Percentiles rank a stretch among this genome's conserved stretches.
Conservation (phyloP, 2,797 vertebrate species). For the Scyliorhinus canicula region DNA sequence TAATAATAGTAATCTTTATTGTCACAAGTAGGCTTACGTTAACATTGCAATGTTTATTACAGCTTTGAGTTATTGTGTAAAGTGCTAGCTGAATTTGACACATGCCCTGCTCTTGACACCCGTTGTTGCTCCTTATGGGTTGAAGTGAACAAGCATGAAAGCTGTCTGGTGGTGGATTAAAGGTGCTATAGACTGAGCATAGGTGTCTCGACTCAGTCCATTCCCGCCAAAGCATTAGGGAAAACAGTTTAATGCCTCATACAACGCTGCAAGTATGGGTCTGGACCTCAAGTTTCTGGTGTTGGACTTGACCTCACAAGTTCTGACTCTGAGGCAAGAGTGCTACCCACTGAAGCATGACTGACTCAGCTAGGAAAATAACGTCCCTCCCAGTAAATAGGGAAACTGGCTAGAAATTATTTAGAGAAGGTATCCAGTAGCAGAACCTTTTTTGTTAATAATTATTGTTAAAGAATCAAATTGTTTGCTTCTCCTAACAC, state of each 20-base stretch:
- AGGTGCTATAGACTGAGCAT: no score
- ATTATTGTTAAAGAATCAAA: background rate
- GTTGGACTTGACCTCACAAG: background rate
- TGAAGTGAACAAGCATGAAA: no score
- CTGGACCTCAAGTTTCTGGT: background rate
- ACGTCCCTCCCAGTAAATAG: background rate
- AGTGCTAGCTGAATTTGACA: no score
- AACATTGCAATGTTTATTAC: no score
- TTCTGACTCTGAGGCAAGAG: background rate
- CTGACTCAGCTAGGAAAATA: background rate
- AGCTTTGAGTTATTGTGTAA: no score
- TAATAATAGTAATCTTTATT: no score
- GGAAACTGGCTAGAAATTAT: background rate
- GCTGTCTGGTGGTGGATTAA: no score
- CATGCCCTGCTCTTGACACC: no score
- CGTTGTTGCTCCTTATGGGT: no score
- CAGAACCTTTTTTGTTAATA: background rate
- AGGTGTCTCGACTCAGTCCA: no score
- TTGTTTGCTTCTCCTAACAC: background rate
- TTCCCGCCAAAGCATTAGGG: no score
- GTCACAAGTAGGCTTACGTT: no score
- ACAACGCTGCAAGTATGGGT: background rate
- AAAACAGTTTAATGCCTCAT: background rate
- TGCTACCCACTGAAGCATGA: background rate
- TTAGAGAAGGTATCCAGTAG: background rate